A percentile compares a stretch with the other conserved stretches of the same genome.
Conservation (phyloP, 2,797 vertebrate species). For the Paratrypauchen microcephalus region DNA sequence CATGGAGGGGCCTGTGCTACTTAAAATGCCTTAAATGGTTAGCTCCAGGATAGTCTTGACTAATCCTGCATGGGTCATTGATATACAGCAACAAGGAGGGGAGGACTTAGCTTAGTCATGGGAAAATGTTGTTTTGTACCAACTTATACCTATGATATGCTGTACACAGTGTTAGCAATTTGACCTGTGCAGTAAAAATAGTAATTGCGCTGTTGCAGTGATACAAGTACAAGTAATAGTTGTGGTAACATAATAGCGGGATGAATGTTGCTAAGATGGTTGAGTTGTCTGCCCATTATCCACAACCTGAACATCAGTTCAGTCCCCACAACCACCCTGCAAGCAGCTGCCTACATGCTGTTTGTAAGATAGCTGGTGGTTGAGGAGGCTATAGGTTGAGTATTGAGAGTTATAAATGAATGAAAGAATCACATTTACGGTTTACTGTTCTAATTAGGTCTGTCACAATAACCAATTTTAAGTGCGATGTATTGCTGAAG, state of each 20-base stretch:
- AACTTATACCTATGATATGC: not conserved
- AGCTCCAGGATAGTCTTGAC: conserved; percentile 45
- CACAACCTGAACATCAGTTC: too few relatives aligned
- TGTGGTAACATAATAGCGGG: not conserved
- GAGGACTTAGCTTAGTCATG: conserved; percentile 8
- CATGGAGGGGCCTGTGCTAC: conserved; percentile 43
- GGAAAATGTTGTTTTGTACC: conserved; percentile 9
- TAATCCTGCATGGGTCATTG: conserved; percentile 41
- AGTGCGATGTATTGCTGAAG: too few relatives aligned
- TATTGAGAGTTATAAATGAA: too few relatives aligned
- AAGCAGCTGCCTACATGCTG: too few relatives aligned
- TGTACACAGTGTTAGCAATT: not conserved
- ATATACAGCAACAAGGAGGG: conserved; percentile 24
- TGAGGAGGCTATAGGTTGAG: too few relatives aligned
- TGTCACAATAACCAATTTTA: too few relatives aligned
- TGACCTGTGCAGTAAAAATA: not conserved
- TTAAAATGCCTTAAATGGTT: conserved; percentile 63
- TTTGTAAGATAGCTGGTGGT: too few relatives aligned
- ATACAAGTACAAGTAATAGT: not conserved
- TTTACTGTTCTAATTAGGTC: too few relatives aligned
- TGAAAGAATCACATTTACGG: too few relatives aligned
- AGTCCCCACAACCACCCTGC: too few relatives aligned
- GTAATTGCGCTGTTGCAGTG: not conserved
- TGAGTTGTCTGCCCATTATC: too few relatives aligned
- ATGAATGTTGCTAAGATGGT: too few relatives aligned